Percentiles rank a stretch among this genome's conserved stretches.
phyloP scores from a whole-genome alignment of 2,797 vertebrate genomes.

The Anabas testudineus region DNA sequence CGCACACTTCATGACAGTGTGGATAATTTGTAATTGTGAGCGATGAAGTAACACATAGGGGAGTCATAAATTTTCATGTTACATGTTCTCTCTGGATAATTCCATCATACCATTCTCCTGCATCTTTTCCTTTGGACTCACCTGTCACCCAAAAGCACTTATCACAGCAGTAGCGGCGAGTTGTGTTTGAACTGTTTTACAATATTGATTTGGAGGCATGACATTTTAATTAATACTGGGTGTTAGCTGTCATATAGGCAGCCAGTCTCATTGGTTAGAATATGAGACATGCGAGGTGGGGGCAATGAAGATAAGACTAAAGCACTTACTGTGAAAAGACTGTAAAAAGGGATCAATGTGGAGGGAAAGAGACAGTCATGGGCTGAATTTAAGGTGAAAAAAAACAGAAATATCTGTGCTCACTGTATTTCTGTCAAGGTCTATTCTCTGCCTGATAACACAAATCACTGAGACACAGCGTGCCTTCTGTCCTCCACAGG shows the following conservation, averaged over 20 bases:
- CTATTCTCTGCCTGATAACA: conserved; percentile 71
- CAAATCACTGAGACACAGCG: conserved; percentile 76
- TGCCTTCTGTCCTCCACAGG: conserved; percentile 73
- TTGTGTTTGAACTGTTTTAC: conserved; percentile 85
- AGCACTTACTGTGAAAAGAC: conserved; percentile 79
- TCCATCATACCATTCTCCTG: conserved; percentile 78
- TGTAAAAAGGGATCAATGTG: conserved; percentile 77
- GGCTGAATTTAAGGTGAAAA: conserved; percentile 71
- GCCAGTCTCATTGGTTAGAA: conserved; percentile 72
- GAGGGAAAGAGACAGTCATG: conserved; percentile 73
- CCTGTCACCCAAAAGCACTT: conserved; percentile 84
- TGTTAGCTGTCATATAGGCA: conserved; percentile 81
- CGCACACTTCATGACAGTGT: conserved; percentile 76
- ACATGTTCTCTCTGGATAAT: conserved; percentile 79
- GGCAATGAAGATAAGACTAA: conserved; percentile 76
- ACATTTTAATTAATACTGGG: conserved; percentile 86
- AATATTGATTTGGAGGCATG: conserved; percentile 84
- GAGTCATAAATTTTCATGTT: conserved; percentile 84
- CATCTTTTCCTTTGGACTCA: conserved; percentile 81
- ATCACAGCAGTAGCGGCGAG: conserved; percentile 78
- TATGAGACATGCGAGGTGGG: conserved; percentile 77
- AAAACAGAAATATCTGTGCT: conserved; percentile 72
- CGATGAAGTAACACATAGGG: conserved; percentile 76
- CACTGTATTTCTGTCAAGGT: conserved; percentile 77
- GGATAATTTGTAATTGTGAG: conserved; percentile 83